Conservation (phyloP, 1,140 invertebrate species). For the Listronotus bonariensis region DNA sequence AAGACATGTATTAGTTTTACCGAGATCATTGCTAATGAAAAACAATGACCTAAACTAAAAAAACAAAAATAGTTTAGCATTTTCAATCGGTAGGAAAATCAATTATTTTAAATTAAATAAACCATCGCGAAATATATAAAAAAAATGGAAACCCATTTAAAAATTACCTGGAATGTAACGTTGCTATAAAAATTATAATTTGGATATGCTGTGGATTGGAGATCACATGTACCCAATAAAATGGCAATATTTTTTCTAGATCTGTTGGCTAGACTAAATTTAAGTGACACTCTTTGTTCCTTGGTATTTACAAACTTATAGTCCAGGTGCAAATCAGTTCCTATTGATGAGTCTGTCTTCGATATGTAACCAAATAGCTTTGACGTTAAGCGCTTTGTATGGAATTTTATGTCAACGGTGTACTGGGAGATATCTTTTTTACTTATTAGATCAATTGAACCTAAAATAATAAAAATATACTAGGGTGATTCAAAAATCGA, state of each 20-base stretch:
- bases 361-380: conserved; percentile 71
- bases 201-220: conserved; percentile 76
- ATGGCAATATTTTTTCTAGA: conserved; percentile 63
- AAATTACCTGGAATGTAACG: conserved; percentile 64
- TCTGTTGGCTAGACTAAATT: conserved; percentile 67
- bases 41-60: no score
- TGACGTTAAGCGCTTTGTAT: conserved; percentile 70
- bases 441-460: conserved; percentile 60
- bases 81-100: no score
- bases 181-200: conserved; percentile 73
- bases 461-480: conserved; percentile 50
- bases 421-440: conserved; percentile 73
- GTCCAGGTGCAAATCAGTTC: conserved; percentile 66
- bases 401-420: conserved; percentile 69
- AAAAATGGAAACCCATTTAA: no score
- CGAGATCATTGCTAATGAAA: no score
- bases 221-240: conserved; percentile 63
- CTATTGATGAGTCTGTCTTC: conserved; percentile 59
- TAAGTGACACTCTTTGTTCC: conserved; percentile 69
- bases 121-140: no score
- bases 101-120: no score
- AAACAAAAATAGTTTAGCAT: no score
- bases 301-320: conserved; percentile 70
- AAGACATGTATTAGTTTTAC: no score
- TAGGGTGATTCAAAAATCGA: no score